phyloP scores from a whole-genome alignment of 2,797 vertebrate species.

The Melanotaenia parkinsoni region DNA sequence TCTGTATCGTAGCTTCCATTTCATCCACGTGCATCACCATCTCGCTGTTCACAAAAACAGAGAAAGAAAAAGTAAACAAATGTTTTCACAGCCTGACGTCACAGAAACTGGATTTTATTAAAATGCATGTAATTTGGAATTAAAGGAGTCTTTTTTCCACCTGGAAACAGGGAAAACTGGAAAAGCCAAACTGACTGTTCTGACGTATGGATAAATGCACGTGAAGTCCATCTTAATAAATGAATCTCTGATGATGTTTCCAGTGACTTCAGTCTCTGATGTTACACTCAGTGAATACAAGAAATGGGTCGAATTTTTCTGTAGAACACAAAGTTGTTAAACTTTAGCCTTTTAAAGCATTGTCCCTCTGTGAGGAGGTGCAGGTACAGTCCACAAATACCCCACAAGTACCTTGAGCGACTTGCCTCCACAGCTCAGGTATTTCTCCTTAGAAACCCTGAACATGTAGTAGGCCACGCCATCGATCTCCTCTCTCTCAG shows the following conservation, averaged over 20 bases:
- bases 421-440: slow-evolving; percentile 75
- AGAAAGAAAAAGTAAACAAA: neutral
- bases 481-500: slow-evolving; percentile 56
- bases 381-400: no score
- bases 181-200: slow-evolving; percentile 75
- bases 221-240: slow-evolving; percentile 75
- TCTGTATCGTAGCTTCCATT: slow-evolving; percentile 74
- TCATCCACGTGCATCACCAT: slow-evolving; percentile 67
- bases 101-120: no score
- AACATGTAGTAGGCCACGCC: slow-evolving; percentile 61
- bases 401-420: slow-evolving; percentile 63
- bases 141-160: slow-evolving; percentile 43
- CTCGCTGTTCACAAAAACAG: slow-evolving; percentile 59
- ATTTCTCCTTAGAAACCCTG: slow-evolving; percentile 69
- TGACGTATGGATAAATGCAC: slow-evolving; percentile 77
- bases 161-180: slow-evolving; percentile 67
- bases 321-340: neutral
- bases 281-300: slow-evolving; percentile 72
- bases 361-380: no score
- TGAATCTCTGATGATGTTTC: slow-evolving; percentile 78
- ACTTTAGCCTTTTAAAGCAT: no score
- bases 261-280: slow-evolving; percentile 64
- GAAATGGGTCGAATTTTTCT: slow-evolving; percentile 81
- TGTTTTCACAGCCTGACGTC: neutral
- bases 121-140: no score